Percentiles rank a stretch among this genome's conserved stretches.
phyloP scores from a whole-genome alignment of 2,888 invertebrate species.

The Tineola bisselliella region DNA sequence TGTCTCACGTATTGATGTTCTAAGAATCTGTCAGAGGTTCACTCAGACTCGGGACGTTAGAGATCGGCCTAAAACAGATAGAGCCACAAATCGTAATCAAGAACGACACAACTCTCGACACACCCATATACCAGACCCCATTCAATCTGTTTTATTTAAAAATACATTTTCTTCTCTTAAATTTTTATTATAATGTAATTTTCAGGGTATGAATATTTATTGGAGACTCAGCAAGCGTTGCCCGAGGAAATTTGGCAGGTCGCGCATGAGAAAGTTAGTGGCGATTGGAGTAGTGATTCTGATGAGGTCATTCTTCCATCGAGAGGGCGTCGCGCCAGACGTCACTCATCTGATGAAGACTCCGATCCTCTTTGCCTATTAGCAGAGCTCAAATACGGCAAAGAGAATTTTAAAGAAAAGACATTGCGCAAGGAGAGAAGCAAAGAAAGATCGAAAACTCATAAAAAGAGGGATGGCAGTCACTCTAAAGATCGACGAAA shows the following conservation, averaged over 20 bases:
- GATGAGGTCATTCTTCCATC: slow-evolving; percentile 15
- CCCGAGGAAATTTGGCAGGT: slow-evolving; percentile 43
- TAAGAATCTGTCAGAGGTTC: too few relatives aligned
- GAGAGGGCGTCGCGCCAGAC: slow-evolving; percentile 26
- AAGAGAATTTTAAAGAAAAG: slow-evolving; percentile 24
- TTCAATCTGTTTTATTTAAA: too few relatives aligned
- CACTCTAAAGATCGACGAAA: slow-evolving; percentile 30
- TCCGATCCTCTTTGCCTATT: slow-evolving; percentile 39
- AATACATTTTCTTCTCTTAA: too few relatives aligned
- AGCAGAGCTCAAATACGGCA: slow-evolving; percentile 21
- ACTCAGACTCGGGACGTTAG: too few relatives aligned
- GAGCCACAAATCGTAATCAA: too few relatives aligned
- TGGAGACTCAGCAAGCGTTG: slow-evolving; percentile 38
- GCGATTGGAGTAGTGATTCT: slow-evolving; percentile 20
- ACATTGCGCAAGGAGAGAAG: slow-evolving; percentile 14
- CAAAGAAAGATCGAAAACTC: neutral
- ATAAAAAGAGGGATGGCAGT: slow-evolving; percentile 7
- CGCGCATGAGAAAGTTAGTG: slow-evolving; percentile 30
- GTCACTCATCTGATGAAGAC: slow-evolving; percentile 29
- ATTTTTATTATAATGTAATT: neutral
- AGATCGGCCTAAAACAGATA: too few relatives aligned
- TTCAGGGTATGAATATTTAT: slow-evolving; percentile 56
- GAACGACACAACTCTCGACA: too few relatives aligned
- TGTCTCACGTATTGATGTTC: too few relatives aligned
- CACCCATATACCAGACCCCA: too few relatives aligned